Base-by-base conservation (phyloP, 2,797 vertebrate species). In the Takifugu ocellatus region DNA sequence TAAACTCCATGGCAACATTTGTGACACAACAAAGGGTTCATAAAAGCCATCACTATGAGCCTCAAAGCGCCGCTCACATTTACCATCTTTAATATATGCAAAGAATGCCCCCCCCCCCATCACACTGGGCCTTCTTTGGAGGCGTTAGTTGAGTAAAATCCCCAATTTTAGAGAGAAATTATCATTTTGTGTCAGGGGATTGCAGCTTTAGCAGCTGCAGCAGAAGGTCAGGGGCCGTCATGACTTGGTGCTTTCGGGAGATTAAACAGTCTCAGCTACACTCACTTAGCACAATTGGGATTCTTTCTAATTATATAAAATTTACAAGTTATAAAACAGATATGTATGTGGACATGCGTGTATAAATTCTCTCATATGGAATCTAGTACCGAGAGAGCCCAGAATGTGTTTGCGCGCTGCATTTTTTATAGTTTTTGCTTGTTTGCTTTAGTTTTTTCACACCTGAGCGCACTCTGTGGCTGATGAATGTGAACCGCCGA, bases 361-460 rank as follows among this genome's bases (percentile, higher is more conserved):
- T 39, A 12, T 14, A 39, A 10, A 14, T 14, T 14, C 11, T 12
- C 10, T 9, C 31, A 2, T 33, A 33, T 33, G 31, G 8, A 33
- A 9, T 33, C 8, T 10, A 33, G 8, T 10, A 14, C 36, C 14
- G 36, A 33, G 31, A 33, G 2, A 39, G 36, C 36, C 3, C 10
- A 5, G 36, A 39, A 14, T 39, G 36, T 14, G 36, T 14, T 33
- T 10, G 31, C 10, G 31, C 4, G 0, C 0, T 75, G 63, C 68
- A 73, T 77, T 72, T 77, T 56, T 79, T 78, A 79, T 83, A 71
- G 59, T 69, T 63, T 66, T 61, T 14, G 59, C 63, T 29, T 81
- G 78, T 83, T 84, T 82, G 69, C 67, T 43, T 77, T 63, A 59
- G 68, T 74, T 79, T 0, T 64, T 70, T 78, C 80, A 75, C 71